Base-by-base conservation (phyloP, 2,113 vertebrate genomes). In the Amia ocellicauda region DNA sequence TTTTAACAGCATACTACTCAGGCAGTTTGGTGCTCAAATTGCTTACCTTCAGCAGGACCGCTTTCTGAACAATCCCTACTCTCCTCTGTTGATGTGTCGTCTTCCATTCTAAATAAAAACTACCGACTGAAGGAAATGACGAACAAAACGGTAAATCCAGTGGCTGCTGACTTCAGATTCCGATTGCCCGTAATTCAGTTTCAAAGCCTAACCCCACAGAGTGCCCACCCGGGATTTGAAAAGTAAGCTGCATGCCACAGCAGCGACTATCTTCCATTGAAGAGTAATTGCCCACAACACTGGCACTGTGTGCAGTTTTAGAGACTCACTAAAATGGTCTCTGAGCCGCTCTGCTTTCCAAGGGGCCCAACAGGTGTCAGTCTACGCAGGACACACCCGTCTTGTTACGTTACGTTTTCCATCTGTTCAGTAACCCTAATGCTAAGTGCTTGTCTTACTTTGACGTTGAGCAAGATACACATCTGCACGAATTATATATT, bases 241-340 rank as follows among this genome's bases (percentile, higher is more conserved):
- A 75, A 84, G 80, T 78, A 72, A 83, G 78, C 78, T 69, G 76
- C 80, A 83, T 84, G 81, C 79, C 80, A 75, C 77, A 75, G 63
- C 74, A 74, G 58, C 3, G 50, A 29, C 19, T 19, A 19, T 24
- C 36, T 58, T 4, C 56, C 29, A 36, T 11, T 26, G 19, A 69
- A 71, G 66, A 71, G 45, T 41, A 77, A 68, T 58, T 69, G 80
- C 70, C 73, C 75, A 69, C 68, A 59, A 47, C 69, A 73, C 81
- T 69, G 42, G 3, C 69, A 71, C 73, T 67, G 62, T 64, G 53
- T 20, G 5, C 65, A 66, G 45, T n/a, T 0, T 29, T 57, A 47
- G 16, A 17, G 27, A 58, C 52, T 20, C 4, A 36, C 66, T 71
- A 66, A 74, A 78, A 69, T 26, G 65, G 41, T 20, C 29, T 14